Percentiles rank a stretch among this genome's conserved stretches.
Conservation (phyloP, 2,888 invertebrate species). For the Gymnoscelis rufifasciata region DNA sequence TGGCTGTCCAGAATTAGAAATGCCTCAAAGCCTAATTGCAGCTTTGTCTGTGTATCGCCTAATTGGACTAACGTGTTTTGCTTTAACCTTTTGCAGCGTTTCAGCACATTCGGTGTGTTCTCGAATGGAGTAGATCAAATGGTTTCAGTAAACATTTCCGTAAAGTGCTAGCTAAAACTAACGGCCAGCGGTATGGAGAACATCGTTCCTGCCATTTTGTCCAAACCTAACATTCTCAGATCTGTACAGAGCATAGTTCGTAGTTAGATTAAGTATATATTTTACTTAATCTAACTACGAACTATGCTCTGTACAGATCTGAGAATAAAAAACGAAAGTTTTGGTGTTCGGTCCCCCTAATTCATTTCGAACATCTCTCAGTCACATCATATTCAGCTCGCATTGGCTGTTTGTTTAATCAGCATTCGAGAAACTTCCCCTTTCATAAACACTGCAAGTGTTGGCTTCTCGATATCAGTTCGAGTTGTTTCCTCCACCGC, state of each 20-base stretch:
- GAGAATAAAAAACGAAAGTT: too few species aligned
- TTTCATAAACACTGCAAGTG: slow-evolving; percentile 2
- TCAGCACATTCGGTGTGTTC: background rate
- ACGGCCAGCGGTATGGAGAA: background rate
- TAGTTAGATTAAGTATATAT: too few species aligned
- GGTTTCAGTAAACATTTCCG: too few species aligned
- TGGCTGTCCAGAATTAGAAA: slow-evolving; percentile 33
- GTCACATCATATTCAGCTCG: too few species aligned
- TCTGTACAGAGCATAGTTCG: background rate
- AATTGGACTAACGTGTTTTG: slow-evolving; percentile 37
- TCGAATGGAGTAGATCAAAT: background rate
- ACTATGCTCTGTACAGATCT: too few species aligned
- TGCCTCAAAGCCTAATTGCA: slow-evolving; percentile 38
- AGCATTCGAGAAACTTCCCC: background rate
- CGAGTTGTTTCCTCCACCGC: slow-evolving; percentile 41
- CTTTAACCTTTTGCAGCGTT: slow-evolving; percentile 29
- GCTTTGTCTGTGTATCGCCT: slow-evolving; percentile 41
- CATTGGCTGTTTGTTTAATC: too few species aligned
- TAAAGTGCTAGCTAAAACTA: background rate
- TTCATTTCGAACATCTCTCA: background rate
- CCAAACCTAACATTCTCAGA: too few species aligned
- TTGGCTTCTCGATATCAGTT: slow-evolving; percentile 8
- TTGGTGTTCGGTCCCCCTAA: too few species aligned
- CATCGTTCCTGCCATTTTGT: too few species aligned
- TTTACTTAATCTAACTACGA: too few species aligned